Percentiles rank a stretch among this genome's conserved stretches.
These are phyloP conservation scores for Strigamia maritima DNA, from an alignment of 2,888 invertebrate species.

Conservation along the genomic window DNA sequence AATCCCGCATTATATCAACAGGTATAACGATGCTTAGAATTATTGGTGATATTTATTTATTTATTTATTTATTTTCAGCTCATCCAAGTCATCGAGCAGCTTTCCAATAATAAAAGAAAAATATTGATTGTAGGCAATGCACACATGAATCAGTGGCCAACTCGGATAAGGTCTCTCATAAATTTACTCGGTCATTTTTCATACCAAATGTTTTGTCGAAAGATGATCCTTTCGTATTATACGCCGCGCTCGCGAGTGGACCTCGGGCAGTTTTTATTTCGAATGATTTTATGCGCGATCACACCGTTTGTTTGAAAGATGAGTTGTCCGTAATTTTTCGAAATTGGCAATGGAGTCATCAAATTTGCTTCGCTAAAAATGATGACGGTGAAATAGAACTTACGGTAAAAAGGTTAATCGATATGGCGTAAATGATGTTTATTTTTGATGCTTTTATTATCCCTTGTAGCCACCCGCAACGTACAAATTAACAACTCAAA, in stretches of 20 bases:
- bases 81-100: not conserved
- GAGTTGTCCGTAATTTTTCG: not conserved
- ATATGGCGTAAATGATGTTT: no score
- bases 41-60: not conserved
- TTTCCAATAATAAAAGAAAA: not conserved
- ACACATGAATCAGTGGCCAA: not conserved
- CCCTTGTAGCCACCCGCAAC: not conserved
- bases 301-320: not conserved
- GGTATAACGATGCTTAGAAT: not conserved
- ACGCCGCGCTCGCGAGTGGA: not conserved
- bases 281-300: not conserved
- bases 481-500: not conserved
- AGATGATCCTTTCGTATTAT: not conserved
- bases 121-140: not conserved
- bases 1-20: not conserved
- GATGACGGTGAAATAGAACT: not conserved
- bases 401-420: not conserved
- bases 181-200: not conserved
- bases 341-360: slow-evolving; percentile 11
- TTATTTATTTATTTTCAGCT: not conserved
- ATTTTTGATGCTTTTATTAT: no score
- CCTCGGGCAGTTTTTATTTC: not conserved
- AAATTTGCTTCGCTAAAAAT: not conserved
- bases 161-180: not conserved
- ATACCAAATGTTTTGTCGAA: not conserved